phyloP scores from a whole-genome alignment of 1,140 invertebrate species.

The Drosophila azteca region DNA sequence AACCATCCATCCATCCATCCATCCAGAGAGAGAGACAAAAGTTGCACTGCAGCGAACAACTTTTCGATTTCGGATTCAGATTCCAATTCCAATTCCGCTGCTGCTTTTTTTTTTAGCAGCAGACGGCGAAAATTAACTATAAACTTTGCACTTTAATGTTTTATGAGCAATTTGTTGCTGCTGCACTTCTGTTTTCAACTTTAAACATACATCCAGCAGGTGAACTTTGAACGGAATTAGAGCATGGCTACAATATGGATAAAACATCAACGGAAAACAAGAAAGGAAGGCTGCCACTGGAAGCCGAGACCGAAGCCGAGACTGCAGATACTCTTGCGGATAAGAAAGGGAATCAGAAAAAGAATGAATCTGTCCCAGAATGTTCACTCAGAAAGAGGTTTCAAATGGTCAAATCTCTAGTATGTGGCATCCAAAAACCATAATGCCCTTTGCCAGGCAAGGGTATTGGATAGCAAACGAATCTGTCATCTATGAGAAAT shows the following conservation, averaged over 20 bases:
- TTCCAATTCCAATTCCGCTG: not conserved
- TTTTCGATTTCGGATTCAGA: constrained; percentile 33
- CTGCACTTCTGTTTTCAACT: constrained; percentile 33
- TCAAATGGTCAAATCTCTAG: too few species aligned
- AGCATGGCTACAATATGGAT: constrained; percentile 34
- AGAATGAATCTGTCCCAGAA: too few species aligned
- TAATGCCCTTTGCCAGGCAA: too few species aligned
- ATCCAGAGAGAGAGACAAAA: constrained; percentile 32
- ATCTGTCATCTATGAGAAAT: constrained; percentile 28
- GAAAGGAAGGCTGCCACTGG: not conserved
- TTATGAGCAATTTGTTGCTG: constrained; percentile 36
- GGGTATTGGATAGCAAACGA: too few species aligned
- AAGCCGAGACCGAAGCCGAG: too few species aligned
- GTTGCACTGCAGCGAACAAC: constrained; percentile 23
- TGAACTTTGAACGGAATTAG: constrained; percentile 61
- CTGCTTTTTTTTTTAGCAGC: not conserved
- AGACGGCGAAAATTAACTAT: constrained; percentile 38
- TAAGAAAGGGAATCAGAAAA: too few species aligned
- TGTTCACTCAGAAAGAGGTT: too few species aligned
- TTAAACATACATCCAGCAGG: not conserved
- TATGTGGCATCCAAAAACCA: too few species aligned
- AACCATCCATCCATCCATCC: not conserved
- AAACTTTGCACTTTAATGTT: constrained; percentile 52
- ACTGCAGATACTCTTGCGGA: too few species aligned
- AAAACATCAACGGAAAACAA: not conserved